Conservation (phyloP, 1,140 invertebrate genomes). For the Drosophila pallidifrons region DNA sequence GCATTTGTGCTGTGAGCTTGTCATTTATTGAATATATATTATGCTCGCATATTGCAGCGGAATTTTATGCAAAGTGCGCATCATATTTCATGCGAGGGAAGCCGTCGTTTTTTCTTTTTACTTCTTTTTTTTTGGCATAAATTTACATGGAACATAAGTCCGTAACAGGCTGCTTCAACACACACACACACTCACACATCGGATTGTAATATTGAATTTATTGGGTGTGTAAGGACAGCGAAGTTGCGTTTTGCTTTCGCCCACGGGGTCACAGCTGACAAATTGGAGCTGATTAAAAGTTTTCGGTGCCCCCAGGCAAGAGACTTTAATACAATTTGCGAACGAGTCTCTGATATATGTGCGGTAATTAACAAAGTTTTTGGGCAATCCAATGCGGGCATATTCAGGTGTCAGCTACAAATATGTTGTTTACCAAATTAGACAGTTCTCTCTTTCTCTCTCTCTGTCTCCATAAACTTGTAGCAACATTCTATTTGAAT, state of each 20-base stretch:
- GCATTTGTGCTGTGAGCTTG: background rate
- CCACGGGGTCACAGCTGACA: slow-evolving; percentile 24
- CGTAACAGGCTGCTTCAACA: slow-evolving; percentile 39
- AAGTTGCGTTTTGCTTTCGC: background rate
- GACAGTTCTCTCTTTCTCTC: slow-evolving; percentile 10
- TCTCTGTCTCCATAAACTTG: slow-evolving; percentile 6
- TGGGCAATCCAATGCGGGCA: slow-evolving; percentile 19
- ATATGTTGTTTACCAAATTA: slow-evolving; percentile 40
- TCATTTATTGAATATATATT: slow-evolving; percentile 29
- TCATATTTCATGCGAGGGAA: slow-evolving; percentile 42
- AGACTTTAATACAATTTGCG: slow-evolving; percentile 20
- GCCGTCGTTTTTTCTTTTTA: slow-evolving; percentile 19
- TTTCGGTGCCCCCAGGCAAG: background rate
- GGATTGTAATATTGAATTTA: slow-evolving; percentile 45
- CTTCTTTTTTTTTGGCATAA: slow-evolving; percentile 47
- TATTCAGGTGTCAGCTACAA: slow-evolving; percentile 21
- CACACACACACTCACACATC: background rate
- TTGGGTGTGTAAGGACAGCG: slow-evolving; percentile 10
- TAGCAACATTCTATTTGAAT: slow-evolving; percentile 43
- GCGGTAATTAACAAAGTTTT: slow-evolving; percentile 46
- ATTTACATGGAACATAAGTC: slow-evolving; percentile 46
- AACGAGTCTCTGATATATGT: slow-evolving; percentile 13
- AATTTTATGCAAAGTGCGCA: slow-evolving; percentile 59
- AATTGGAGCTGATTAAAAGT: slow-evolving; percentile 50
- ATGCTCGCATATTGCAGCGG: slow-evolving; percentile 49